A percentile compares a stretch with the other conserved stretches of the same genome.
Conservation (phyloP, 2,797 vertebrate species). For the Nannoperca obscura region DNA sequence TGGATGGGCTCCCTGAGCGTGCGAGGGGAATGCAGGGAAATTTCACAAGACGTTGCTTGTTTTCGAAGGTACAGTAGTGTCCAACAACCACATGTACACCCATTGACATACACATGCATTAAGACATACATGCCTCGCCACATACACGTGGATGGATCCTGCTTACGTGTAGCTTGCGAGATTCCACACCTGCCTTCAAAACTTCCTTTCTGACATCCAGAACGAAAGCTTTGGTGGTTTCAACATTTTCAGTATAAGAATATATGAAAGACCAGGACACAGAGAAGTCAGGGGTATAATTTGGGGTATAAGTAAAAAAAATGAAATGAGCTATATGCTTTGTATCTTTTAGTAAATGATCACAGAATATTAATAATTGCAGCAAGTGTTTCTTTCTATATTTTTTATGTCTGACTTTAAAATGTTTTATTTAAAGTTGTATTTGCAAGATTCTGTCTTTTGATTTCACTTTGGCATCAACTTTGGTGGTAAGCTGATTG, state of each 20-base stretch:
- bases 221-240: conserved; percentile 13
- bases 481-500: not conserved
- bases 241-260: not conserved
- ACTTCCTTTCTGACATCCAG: conserved; percentile 39
- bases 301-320: not conserved
- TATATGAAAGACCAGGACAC: not conserved
- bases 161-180: conserved; percentile 52
- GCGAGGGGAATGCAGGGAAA: conserved; percentile 45
- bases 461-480: not conserved
- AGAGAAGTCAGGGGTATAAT: not conserved
- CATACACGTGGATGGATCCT: conserved; percentile 40
- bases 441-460: not conserved
- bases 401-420: too few relatives aligned
- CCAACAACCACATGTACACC: conserved; percentile 7
- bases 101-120: not conserved
- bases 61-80: conserved; percentile 46
- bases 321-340: not conserved
- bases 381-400: too few relatives aligned
- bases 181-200: conserved; percentile 69
- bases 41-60: conserved; percentile 62
- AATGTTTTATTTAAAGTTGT: not conserved
- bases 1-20: conserved; percentile 42
- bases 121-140: conserved; percentile 19
- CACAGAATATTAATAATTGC: not conserved
- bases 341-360: not conserved